These are phyloP conservation scores for Andrena fulva DNA, from an alignment of 2,888 invertebrate genomes.

Conservation along the genomic window DNA sequence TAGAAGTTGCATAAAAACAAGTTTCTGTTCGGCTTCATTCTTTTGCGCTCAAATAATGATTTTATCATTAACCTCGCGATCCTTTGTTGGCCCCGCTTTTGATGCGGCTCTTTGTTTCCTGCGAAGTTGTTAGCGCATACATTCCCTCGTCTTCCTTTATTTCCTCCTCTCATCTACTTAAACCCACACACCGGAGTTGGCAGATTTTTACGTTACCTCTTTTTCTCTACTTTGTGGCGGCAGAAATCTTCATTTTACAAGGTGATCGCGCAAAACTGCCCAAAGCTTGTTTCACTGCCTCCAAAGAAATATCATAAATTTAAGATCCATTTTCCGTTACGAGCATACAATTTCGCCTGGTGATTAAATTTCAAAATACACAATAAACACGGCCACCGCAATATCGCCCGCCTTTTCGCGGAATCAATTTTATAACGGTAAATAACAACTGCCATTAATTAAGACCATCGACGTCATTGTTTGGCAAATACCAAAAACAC, in stretches of 20 bases:
- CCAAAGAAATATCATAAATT: neutral
- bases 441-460: neutral
- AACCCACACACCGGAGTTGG: neutral
- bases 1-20: neutral
- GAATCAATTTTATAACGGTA: neutral
- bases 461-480: neutral
- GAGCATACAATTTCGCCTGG: neutral
- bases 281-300: neutral
- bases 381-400: neutral
- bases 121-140: constrained; percentile 22
- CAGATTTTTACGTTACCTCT: constrained; percentile 17
- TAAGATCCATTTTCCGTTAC: neutral
- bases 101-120: constrained; percentile 17
- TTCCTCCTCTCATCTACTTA: neutral
- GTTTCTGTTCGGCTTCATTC: neutral
- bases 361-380: neutral
- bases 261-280: neutral
- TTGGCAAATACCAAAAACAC: neutral
- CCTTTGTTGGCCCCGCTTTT: constrained; percentile 11
- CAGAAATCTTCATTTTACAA: constrained; percentile 30
- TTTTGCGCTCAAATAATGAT: constrained; percentile 26
- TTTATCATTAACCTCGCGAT: constrained; percentile 26
- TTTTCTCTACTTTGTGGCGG: neutral
- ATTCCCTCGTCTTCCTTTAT: neutral
- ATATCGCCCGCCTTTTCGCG: neutral